Evolutionary conservation across 1,140 invertebrate genomes (phyloP).

Genomic region (Hypsibius dujardini): DNA sequence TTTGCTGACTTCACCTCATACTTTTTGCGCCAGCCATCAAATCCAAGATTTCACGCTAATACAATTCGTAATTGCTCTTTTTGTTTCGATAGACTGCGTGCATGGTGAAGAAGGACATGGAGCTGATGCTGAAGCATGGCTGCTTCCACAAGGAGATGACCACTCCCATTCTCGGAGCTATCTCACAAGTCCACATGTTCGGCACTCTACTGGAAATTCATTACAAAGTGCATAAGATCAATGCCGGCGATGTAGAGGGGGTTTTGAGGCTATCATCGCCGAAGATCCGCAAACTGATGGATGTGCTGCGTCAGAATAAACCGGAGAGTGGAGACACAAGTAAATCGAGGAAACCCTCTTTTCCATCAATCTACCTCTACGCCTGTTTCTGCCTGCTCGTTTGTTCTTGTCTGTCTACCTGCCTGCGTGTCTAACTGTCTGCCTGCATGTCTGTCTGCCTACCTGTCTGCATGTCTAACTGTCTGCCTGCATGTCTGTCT

Average conservation of each 20-base stretch:
- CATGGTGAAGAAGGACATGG: constrained; percentile 12
- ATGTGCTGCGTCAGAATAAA: constrained; percentile 29
- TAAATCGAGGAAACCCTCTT: too few species aligned
- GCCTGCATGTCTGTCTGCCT: too few species aligned
- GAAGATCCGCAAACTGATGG: constrained; percentile 29
- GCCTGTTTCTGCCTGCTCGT: too few species aligned
- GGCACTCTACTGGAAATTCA: constrained; percentile 20
- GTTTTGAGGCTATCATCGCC: constrained; percentile 29
- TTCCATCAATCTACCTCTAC: too few species aligned
- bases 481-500: too few species aligned
- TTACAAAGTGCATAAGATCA: constrained; percentile 25
- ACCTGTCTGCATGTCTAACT: too few species aligned
- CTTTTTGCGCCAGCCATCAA: constrained; percentile 9
- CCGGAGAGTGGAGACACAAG: constrained; percentile 22
- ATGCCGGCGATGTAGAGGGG: constrained; percentile 29
- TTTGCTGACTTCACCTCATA: too few species aligned
- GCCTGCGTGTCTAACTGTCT: too few species aligned
- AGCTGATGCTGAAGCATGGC: background rate
- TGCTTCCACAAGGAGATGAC: constrained; percentile 26
- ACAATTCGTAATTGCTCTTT: background rate
- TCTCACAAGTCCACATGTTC: constrained; percentile 29
- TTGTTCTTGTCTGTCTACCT: too few species aligned
- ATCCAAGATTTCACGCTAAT: background rate
- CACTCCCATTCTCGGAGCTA: constrained; percentile 27
- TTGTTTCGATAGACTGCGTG: background rate